phyloP scores from a whole-genome alignment of 1,140 invertebrate species.

The Oreohelix idahoensis region DNA sequence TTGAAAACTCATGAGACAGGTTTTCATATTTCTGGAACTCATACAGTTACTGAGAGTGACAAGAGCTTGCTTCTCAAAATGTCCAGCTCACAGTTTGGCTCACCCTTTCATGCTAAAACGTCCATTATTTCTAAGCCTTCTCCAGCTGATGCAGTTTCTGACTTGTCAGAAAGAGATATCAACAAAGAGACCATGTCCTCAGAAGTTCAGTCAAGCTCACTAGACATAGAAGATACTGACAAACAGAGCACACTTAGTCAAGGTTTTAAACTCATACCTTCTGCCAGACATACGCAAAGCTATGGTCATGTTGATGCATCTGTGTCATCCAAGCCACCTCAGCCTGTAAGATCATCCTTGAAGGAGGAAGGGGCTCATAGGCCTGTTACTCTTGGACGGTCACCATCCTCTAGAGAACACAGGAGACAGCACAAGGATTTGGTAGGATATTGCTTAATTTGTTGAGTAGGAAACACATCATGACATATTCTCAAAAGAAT shows the following conservation, averaged over 20 bases:
- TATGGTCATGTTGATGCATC: neutral
- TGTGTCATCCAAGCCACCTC: constrained; percentile 3
- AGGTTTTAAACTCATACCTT: neutral
- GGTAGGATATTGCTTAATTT: neutral
- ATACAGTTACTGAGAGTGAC: constrained; percentile 62
- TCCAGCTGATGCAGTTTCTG: neutral
- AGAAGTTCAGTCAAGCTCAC: neutral
- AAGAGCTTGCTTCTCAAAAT: constrained; percentile 54
- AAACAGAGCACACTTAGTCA: neutral
- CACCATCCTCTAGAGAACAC: neutral
- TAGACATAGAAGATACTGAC: neutral
- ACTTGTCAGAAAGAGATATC: neutral
- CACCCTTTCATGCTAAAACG: constrained; percentile 59
- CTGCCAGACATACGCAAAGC: neutral
- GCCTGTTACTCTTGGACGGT: neutral
- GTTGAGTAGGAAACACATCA: neutral
- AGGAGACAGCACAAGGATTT: neutral
- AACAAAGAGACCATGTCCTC: neutral
- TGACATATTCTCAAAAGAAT: too few species aligned
- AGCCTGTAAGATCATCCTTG: neutral
- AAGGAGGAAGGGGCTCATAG: neutral
- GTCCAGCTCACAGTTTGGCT: constrained; percentile 46
- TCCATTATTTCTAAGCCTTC: neutral
- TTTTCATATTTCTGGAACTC: constrained; percentile 37
- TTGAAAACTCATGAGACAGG: constrained; percentile 38